Conservation (phyloP, 2,113 vertebrate species). For the Eudyptes chrysolophus region DNA sequence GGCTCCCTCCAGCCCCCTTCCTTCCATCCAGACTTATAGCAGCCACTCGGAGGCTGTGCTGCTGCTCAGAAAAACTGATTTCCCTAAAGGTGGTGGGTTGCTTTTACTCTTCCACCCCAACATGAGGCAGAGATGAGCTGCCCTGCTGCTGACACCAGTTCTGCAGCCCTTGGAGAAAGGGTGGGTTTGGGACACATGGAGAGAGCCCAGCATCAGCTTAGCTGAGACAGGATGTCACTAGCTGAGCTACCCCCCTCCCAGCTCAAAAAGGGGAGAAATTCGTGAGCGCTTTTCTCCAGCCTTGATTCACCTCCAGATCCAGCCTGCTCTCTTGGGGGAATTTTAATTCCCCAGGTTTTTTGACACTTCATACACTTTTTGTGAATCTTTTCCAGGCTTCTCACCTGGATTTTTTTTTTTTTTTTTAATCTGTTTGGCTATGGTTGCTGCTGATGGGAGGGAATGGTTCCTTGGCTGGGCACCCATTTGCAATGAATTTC, state of each 20-base stretch:
- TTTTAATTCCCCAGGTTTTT: neutral
- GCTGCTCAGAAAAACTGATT: neutral
- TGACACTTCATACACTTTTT: neutral
- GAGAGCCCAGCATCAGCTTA: neutral
- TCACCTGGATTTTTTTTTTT: neutral
- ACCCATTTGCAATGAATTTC: slow-evolving; percentile 32
- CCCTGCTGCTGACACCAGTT: neutral
- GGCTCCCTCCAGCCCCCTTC: neutral
- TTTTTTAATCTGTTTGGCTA: neutral
- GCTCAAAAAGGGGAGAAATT: neutral
- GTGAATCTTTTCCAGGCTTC: slow-evolving; percentile 36
- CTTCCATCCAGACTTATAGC: neutral
- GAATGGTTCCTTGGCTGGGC: slow-evolving; percentile 33
- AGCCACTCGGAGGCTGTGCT: rapidly evolving
- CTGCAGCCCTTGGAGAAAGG: neutral
- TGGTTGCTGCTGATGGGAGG: slow-evolving; percentile 1
- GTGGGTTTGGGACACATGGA: neutral
- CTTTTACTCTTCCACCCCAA: neutral
- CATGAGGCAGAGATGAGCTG: neutral
- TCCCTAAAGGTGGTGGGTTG: neutral
- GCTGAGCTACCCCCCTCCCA: neutral
- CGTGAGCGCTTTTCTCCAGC: neutral
- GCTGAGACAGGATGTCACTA: neutral
- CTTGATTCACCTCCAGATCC: neutral
- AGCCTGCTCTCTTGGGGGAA: neutral